Percentiles rank a stretch among this genome's conserved stretches.
Conservation (phyloP, 2,113 vertebrate species). For the Anguilla japonica region DNA sequence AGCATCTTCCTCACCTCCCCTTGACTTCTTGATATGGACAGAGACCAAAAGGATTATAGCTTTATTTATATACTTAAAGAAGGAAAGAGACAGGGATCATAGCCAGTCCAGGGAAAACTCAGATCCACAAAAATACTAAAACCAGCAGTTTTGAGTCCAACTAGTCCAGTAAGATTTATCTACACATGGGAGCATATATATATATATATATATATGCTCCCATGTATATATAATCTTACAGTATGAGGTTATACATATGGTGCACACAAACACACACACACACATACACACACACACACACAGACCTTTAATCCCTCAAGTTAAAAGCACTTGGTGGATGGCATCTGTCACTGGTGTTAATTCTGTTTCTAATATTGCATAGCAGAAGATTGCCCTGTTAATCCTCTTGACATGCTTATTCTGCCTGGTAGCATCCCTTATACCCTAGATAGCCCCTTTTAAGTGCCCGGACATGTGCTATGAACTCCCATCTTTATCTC, state of each 20-base stretch:
- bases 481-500: neutral
- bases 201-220: no score
- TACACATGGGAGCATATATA: neutral
- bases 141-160: neutral
- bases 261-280: neutral
- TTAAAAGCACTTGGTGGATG: slow-evolving; percentile 21
- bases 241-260: no score
- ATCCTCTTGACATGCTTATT: slow-evolving; percentile 28
- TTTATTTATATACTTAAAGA: neutral
- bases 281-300: neutral
- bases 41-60: neutral
- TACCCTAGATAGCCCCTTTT: slow-evolving; percentile 18
- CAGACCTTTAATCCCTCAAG: slow-evolving; percentile 20
- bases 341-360: slow-evolving; percentile 33
- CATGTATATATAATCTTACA: no score
- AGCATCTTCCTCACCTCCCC: neutral
- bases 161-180: neutral
- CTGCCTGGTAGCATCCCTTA: slow-evolving; percentile 16
- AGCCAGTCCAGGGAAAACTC: neutral
- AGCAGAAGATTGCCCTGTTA: slow-evolving; percentile 23
- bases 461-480: slow-evolving; percentile 11
- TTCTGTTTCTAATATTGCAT: slow-evolving; percentile 25
- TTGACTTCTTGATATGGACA: no score
- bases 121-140: neutral
- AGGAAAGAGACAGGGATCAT: neutral